A percentile compares a stretch with the other conserved stretches of the same genome.
These are phyloP conservation scores for Trinectes maculatus DNA, from an alignment of 2,113 vertebrate species.

Conservation along the genomic window DNA sequence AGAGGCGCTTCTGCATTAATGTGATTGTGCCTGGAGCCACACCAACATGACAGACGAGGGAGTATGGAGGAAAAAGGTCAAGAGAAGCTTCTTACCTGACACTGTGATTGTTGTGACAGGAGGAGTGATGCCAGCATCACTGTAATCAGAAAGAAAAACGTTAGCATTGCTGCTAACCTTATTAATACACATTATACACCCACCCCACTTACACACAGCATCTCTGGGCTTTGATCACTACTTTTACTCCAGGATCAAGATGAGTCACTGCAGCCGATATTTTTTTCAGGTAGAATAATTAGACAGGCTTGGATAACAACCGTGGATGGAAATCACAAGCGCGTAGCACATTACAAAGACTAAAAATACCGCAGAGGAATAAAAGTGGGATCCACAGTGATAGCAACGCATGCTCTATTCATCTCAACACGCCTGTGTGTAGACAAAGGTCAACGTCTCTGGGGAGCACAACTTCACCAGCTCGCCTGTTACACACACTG, in stretches of 20 bases:
- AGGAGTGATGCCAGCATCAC: conserved; percentile 94
- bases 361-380: conserved; percentile 39
- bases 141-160: conserved; percentile 74
- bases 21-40: conserved; percentile 42
- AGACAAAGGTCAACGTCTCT: conserved; percentile 46
- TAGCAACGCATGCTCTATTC: conserved; percentile 16
- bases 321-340: conserved; percentile 29
- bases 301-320: conserved; percentile 37
- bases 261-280: conserved; percentile 46
- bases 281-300: conserved; percentile 47
- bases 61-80: conserved; percentile 12
- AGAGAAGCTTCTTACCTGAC: conserved; percentile 84
- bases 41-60: conserved; percentile 16
- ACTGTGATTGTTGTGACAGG: conserved; percentile 88
- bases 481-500: conserved; percentile 16
- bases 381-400: conserved; percentile 3
- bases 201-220: conserved; percentile 1
- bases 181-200: conserved; percentile 7
- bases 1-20: conserved; percentile 35
- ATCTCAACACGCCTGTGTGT: conserved; percentile 21
- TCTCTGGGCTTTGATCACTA: conserved; percentile 34
- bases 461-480: conserved; percentile 7
- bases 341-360: conserved; percentile 25
- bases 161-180: conserved; percentile 35
- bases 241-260: conserved; percentile 23